Percentiles rank a stretch among this genome's conserved stretches.
These are phyloP conservation scores for Hermetia illucens DNA, from an alignment of 1,140 invertebrate species.

Conservation along the genomic window DNA sequence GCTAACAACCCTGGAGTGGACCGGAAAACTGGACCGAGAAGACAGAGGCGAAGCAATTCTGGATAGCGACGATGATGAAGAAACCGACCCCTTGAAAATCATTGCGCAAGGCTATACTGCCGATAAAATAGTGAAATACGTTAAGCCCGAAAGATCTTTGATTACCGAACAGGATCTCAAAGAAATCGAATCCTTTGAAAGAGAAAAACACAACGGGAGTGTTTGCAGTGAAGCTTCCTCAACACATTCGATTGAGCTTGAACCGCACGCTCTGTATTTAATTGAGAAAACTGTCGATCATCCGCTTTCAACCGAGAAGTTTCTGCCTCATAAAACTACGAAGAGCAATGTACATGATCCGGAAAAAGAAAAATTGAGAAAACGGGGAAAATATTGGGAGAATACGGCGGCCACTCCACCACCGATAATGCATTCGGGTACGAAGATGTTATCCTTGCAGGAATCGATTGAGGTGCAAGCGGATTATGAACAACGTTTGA, in stretches of 20 bases:
- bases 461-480: constrained; percentile 23
- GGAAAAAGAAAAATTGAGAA: constrained; percentile 41
- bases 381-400: constrained; percentile 47
- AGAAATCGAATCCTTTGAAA: constrained; percentile 35
- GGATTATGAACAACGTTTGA: constrained; percentile 18
- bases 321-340: constrained; percentile 50
- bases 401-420: constrained; percentile 53
- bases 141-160: constrained; percentile 36
- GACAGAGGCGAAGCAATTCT: constrained; percentile 29
- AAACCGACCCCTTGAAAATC: constrained; percentile 48
- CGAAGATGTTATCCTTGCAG: constrained; percentile 19
- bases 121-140: constrained; percentile 40
- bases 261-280: constrained; percentile 43
- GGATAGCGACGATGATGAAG: constrained; percentile 49
- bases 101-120: constrained; percentile 43
- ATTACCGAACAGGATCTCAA: constrained; percentile 45
- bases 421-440: constrained; percentile 25
- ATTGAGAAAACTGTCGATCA: constrained; percentile 40
- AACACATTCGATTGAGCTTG: constrained; percentile 13
- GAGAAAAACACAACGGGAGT: constrained; percentile 7
- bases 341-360: constrained; percentile 44
- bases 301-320: constrained; percentile 30
- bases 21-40: constrained; percentile 33
- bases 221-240: constrained; percentile 1
- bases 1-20: constrained; percentile 52